Conservation (phyloP, 2,113 vertebrate genomes). For the sheep (Ovis aries) region DNA sequence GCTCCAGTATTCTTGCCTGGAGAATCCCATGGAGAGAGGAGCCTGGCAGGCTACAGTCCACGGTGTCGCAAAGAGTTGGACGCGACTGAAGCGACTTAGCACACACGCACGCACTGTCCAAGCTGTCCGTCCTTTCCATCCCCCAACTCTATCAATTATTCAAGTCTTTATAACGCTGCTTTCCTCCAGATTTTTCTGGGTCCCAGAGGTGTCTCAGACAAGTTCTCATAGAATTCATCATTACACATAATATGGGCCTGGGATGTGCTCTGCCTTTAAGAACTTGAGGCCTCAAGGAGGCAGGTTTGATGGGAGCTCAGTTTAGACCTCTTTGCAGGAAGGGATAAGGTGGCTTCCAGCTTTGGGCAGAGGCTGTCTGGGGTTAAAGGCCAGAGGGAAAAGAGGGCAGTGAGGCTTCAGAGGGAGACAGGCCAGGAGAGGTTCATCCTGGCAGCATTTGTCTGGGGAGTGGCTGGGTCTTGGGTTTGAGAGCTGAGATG, state of each 20-base stretch:
- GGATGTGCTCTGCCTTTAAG: background rate
- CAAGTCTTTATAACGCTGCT: background rate
- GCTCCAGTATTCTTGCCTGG: background rate
- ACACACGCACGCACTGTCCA: rapidly evolving
- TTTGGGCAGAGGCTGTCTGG: too few relatives aligned
- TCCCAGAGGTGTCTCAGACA: background rate
- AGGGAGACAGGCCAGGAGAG: background rate
- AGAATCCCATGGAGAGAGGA: background rate
- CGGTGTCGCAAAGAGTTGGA: rapidly evolving
- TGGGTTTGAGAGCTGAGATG: background rate
- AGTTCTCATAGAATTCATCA: background rate
- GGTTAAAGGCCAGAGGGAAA: background rate
- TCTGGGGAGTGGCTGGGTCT: background rate
- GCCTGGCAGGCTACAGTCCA: background rate
- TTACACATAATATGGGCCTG: background rate
- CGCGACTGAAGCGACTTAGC: background rate
- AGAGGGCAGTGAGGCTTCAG: background rate
- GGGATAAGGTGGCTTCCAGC: background rate
- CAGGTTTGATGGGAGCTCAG: background rate
- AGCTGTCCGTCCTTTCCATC: rapidly evolving
- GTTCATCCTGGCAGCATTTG: background rate
- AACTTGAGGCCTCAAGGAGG: background rate
- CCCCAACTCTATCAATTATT: background rate
- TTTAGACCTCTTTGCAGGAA: background rate
- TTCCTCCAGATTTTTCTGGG: background rate